These are phyloP conservation scores for Serripes groenlandicus DNA, from an alignment of 2,888 invertebrate species.

Conservation along the genomic window DNA sequence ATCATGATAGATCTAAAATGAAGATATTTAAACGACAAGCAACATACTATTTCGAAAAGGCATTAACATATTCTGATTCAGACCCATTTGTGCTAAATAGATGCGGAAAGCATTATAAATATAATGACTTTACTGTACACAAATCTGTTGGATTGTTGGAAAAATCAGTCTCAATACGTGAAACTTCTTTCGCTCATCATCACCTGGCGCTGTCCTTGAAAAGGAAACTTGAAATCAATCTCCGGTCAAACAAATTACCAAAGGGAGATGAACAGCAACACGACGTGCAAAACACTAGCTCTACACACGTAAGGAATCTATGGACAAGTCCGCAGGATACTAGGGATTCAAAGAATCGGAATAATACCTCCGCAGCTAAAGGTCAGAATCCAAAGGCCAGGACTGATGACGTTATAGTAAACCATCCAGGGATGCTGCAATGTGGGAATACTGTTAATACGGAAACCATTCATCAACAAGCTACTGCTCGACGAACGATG, in stretches of 20 bases:
- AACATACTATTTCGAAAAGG: conserved; percentile 17
- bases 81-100: conserved; percentile 44
- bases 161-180: conserved; percentile 31
- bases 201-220: conserved; percentile 41
- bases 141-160: conserved; percentile 27
- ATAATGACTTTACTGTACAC: background rate
- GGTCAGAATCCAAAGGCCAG: too few species aligned
- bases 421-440: too few species aligned
- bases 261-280: too few species aligned
- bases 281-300: background rate
- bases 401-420: too few species aligned
- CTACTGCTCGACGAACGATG: background rate
- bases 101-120: conserved; percentile 41
- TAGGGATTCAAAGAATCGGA: background rate
- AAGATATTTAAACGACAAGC: too few species aligned
- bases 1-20: too few species aligned
- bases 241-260: background rate
- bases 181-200: conserved; percentile 27
- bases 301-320: background rate
- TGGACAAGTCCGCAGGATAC: background rate
- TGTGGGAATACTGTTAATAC: too few species aligned
- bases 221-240: conserved; percentile 26
- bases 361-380: background rate
- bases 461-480: too few species aligned
- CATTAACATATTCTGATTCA: background rate